Base-by-base conservation (phyloP, 2,888 invertebrate genomes). In the Xestia rhomboidea region DNA sequence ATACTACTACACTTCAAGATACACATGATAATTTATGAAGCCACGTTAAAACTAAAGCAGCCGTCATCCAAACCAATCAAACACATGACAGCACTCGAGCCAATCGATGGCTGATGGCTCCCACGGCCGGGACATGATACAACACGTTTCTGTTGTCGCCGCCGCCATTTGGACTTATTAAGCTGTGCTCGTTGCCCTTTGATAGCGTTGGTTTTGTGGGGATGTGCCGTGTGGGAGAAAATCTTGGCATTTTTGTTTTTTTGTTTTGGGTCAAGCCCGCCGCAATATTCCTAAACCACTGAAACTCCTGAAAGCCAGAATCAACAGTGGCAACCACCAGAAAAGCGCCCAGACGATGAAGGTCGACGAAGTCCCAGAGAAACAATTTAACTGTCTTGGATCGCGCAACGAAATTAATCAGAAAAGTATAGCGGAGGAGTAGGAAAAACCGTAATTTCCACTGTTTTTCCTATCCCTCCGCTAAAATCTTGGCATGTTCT, bases 151-250 rank as follows among this genome's bases (percentile, higher is more conserved):
- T 95, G 93, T 92, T 92, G 93, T 91, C 93, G 94, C 92, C 94
- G 84, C 83, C 92, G 92, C 94, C 95, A 95, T 95, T 96, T 95
- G 94, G 93, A 92, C 94, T 95, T 96, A 95, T 95, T 96, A 95
- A 95, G 94, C 93, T 91, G 92, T 89, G 91, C 89, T 89, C 89
- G 90, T 90, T 92, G 93, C 92, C 92, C 92, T 92, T 91, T 89
- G 79, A 88, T 85, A 73, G 83, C 79, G 89, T 82, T 76, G 73
- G 87, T 1, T 76, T 90, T 84, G 57, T 88, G 71, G 90, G 94
- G 96, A 95, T 91, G 89, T 44, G 93, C 0, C 34, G 30, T 30
- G 27, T 4, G 8, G 46, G 80, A 18, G 27, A 8, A 54, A 38
- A 41, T 49, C 4, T 21, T 30, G 30, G 30, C 18, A 21, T 30